phyloP scores from a whole-genome alignment of 92 coral and sea anemone species.

The Porites lobata region DNA sequence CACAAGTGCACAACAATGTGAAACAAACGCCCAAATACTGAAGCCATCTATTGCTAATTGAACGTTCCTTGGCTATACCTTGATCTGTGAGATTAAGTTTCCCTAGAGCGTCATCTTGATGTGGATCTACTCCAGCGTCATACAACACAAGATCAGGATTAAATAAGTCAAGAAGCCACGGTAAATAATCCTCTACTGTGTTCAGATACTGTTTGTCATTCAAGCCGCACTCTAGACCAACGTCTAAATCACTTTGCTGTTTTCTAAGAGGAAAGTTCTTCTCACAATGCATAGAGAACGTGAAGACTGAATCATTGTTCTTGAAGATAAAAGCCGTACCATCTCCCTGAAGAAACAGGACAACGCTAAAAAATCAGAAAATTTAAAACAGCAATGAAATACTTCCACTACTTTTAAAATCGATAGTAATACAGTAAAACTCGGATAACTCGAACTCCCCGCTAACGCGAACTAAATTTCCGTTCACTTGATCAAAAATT shows the following conservation, averaged over 20 bases:
- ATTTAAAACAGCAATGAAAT: too few species aligned
- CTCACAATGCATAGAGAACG: conserved; percentile 78
- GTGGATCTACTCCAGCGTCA: conserved; percentile 85
- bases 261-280: conserved; percentile 77
- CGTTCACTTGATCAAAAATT: too few species aligned
- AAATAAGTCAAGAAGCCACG: conserved; percentile 69
- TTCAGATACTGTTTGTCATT: conserved; percentile 64
- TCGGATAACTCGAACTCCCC: too few species aligned
- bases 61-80: conserved; percentile 35
- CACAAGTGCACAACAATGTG: too few species aligned
- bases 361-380: background rate
- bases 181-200: conserved; percentile 60
- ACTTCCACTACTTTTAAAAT: too few species aligned
- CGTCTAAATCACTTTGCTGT: conserved; percentile 74
- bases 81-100: conserved; percentile 76
- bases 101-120: conserved; percentile 72
- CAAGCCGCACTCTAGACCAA: conserved; percentile 69
- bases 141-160: conserved; percentile 75
- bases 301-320: conserved; percentile 60
- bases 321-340: conserved; percentile 78
- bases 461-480: too few species aligned
- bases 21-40: too few species aligned
- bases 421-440: too few species aligned
- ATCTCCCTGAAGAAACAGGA: conserved; percentile 65
- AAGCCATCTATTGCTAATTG: background rate